Evolutionary conservation across 1,140 invertebrate genomes (phyloP).

Genomic region (Drosophila ercepeae): DNA sequence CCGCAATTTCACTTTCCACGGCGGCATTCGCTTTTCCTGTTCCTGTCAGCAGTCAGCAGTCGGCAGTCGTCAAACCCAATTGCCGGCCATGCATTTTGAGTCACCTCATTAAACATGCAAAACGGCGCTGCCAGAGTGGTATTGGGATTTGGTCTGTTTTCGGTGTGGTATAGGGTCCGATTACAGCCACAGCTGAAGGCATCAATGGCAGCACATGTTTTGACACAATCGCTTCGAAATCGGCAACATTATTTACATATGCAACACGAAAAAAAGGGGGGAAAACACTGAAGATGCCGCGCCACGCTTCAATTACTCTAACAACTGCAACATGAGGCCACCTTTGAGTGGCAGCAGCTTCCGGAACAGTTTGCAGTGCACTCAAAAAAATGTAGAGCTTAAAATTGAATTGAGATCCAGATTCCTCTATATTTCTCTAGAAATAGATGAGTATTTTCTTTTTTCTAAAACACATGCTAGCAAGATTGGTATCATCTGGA

Average conservation of each 20-base stretch:
- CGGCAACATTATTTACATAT: constrained; percentile 32
- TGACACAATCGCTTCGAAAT: constrained; percentile 54
- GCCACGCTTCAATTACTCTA: constrained; percentile 49
- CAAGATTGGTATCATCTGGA: constrained; percentile 15
- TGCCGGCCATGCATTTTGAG: constrained; percentile 62
- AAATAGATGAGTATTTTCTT: constrained; percentile 23
- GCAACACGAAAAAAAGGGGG: constrained; percentile 1
- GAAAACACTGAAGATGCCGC: constrained; percentile 29
- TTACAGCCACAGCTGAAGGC: constrained; percentile 38
- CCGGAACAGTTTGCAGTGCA: constrained; percentile 36
- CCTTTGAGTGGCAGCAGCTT: constrained; percentile 50
- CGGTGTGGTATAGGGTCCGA: constrained; percentile 8
- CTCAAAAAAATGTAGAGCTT: background rate
- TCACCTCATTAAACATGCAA: constrained; percentile 77
- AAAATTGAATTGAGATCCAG: background rate
- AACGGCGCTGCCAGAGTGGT: constrained; percentile 14
- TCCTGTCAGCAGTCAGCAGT: constrained; percentile 24
- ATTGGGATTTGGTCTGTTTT: background rate
- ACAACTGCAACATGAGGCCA: constrained; percentile 13
- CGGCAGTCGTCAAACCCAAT: constrained; percentile 38
- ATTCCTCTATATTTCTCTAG: constrained; percentile 1
- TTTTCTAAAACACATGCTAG: constrained; percentile 44
- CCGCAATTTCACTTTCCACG: constrained; percentile 71
- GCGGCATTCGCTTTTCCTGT: constrained; percentile 55
- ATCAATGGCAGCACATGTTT: constrained; percentile 44